phyloP scores from a whole-genome alignment of 2,797 vertebrate genomes.

The Salarias fasciatus region DNA sequence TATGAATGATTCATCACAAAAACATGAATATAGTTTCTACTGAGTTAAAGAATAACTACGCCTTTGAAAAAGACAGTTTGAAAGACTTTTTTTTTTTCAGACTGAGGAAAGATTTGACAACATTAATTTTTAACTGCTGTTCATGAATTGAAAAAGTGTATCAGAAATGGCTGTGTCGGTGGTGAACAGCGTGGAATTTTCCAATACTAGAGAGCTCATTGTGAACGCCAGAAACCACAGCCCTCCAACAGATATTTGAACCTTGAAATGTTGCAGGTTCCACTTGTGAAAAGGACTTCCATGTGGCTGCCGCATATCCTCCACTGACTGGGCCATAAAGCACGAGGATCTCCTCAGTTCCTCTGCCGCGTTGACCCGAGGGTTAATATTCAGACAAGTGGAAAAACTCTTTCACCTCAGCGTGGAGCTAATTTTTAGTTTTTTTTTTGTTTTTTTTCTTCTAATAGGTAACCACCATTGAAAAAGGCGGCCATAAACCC shows the following conservation, averaged over 20 bases:
- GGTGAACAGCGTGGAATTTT: conserved; percentile 56
- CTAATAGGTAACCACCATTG: conserved; percentile 75
- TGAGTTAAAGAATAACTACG: no score
- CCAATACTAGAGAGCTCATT: conserved; percentile 35
- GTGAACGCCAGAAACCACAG: conserved; percentile 45
- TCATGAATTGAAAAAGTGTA: conserved; percentile 17
- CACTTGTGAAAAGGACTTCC: conserved; percentile 33
- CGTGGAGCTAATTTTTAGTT: conserved; percentile 67
- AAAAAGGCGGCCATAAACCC: conserved; percentile 67
- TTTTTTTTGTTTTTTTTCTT: conserved; percentile 30
- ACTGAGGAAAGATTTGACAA: conserved; percentile 6
- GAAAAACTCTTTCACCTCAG: conserved; percentile 57
- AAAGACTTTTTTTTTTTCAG: conserved; percentile 16
- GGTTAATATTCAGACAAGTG: conserved; percentile 74
- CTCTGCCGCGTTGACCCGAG: conserved; percentile 46
- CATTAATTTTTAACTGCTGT: conserved; percentile 14
- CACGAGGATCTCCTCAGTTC: conserved; percentile 20
- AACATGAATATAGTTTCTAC: no score
- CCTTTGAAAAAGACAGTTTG: no score
- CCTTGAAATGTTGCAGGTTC: conserved; percentile 56
- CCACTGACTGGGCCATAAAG: conserved; percentile 36
- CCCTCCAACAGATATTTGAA: conserved; percentile 44
- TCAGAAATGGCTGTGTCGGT: conserved; percentile 29
- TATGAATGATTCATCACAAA: no score
- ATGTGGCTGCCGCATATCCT: conserved; percentile 32